Percentiles rank a stretch among this genome's conserved stretches.
Evolutionary conservation across 1,140 invertebrate species (phyloP).

Genomic region (Lepeophtheirus salmonis): DNA sequence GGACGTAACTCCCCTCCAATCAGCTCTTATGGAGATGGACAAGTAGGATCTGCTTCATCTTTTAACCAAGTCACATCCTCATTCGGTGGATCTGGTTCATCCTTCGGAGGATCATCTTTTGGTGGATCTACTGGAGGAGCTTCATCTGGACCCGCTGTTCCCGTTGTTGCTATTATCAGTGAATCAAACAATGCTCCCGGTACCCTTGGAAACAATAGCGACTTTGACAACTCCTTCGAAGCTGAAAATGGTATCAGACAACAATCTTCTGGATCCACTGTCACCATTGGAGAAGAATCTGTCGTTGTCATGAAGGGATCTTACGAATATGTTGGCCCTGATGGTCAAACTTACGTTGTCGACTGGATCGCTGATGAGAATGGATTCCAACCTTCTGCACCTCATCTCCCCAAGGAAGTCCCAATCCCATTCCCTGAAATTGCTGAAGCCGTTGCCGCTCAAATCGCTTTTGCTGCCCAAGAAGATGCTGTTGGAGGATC

Average conservation of each 20-base stretch:
- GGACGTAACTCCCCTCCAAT: neutral
- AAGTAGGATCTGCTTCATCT: neutral
- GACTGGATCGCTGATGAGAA: conserved; percentile 41
- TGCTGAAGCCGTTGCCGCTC: conserved; percentile 13
- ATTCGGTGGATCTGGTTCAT: neutral
- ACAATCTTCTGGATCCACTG: neutral
- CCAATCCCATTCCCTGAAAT: conserved; percentile 2
- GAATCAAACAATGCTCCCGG: neutral
- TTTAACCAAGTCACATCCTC: neutral
- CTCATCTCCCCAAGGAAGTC: conserved; percentile 25
- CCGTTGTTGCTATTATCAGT: neutral
- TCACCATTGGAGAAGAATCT: neutral
- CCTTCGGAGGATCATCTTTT: neutral
- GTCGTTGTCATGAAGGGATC: conserved; percentile 15
- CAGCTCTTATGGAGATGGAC: neutral
- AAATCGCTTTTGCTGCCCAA: conserved; percentile 13
- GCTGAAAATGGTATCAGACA: conserved; percentile 8
- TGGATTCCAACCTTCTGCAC: conserved; percentile 39
- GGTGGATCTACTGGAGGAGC: neutral
- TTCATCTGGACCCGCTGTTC: neutral
- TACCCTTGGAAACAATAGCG: neutral
- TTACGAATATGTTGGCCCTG: conserved; percentile 19
- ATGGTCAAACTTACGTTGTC: conserved; percentile 20
- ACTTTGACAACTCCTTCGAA: conserved; percentile 6
- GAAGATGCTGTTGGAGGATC: neutral